phyloP scores from a whole-genome alignment of 2,113 vertebrate genomes.

The Oreochromis niloticus region DNA sequence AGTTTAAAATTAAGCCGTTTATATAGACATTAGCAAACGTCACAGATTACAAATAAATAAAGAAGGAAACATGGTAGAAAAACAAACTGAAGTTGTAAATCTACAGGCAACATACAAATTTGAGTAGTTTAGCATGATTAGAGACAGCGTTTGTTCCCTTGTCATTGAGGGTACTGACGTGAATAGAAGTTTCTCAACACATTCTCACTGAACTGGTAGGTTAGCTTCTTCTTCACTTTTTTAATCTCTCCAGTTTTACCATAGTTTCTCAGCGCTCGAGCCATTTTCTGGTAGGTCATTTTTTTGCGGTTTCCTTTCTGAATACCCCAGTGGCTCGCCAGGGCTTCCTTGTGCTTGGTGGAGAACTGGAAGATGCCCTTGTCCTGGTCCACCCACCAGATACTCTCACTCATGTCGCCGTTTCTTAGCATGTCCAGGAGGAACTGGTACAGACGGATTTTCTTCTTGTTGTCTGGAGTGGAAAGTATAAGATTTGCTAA shows the following conservation, averaged over 20 bases:
- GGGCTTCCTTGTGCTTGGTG: slow-evolving; percentile 94
- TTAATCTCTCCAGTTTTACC: slow-evolving; percentile 97
- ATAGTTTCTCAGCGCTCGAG: slow-evolving; percentile 95
- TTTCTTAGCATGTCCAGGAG: slow-evolving; percentile 72
- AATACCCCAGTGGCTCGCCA: slow-evolving; percentile 92
- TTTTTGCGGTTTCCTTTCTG: slow-evolving; percentile 99
- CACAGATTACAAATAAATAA: slow-evolving; percentile 48
- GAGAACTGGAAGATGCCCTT: slow-evolving; percentile 99
- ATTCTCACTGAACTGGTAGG: slow-evolving; percentile 97
- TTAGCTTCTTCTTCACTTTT: slow-evolving; percentile 98
- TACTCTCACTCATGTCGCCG: slow-evolving; percentile 70
- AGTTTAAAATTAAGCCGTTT: not conserved
- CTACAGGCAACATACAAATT: not conserved
- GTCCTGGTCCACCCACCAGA: slow-evolving; percentile 89
- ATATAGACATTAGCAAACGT: not conserved
- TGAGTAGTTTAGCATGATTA: not conserved
- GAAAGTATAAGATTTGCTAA: not conserved
- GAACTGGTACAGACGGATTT: slow-evolving; percentile 75
- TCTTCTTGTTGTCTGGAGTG: slow-evolving; percentile 57
- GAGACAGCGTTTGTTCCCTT: not conserved
- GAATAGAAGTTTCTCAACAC: slow-evolving; percentile 81
- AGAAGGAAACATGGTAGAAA: not conserved
- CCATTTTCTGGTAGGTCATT: slow-evolving; percentile 99
- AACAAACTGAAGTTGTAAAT: slow-evolving; percentile 8
- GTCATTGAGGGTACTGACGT: slow-evolving; percentile 47